Evolutionary conservation across 2,797 vertebrate species (phyloP).

Genomic region (Corythornis leucogaster): DNA sequence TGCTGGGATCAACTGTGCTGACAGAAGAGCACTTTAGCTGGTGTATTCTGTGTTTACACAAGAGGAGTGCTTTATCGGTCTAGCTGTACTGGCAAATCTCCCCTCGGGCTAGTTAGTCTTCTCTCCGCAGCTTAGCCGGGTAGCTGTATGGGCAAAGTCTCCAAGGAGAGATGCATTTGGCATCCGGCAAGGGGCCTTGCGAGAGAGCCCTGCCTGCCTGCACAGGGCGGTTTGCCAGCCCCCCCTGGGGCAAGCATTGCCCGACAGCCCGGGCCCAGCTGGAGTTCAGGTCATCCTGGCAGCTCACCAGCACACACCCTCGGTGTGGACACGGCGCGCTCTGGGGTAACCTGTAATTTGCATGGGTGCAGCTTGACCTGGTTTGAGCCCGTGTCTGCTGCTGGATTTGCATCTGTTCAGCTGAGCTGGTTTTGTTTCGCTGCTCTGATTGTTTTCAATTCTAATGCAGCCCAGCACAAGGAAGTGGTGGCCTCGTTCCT

Average conservation of each 20-base stretch:
- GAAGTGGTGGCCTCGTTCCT: conserved; percentile 19
- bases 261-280: not conserved
- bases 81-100: conserved; percentile 12
- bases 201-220: not conserved
- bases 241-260: not conserved
- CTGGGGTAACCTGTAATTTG: not conserved
- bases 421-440: conserved; percentile 64
- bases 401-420: conserved; percentile 58
- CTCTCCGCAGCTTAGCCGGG: not conserved
- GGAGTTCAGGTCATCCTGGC: not conserved
- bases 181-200: rapidly evolving
- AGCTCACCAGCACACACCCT: not conserved
- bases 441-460: conserved; percentile 35
- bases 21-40: conserved; percentile 53
- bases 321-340: not conserved
- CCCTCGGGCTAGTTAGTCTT: conserved; percentile 7
- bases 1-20: conserved; percentile 38
- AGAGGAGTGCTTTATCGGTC: conserved; percentile 11
- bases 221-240: not conserved
- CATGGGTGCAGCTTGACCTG: conserved; percentile 62
- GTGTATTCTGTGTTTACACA: conserved; percentile 28
- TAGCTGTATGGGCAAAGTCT: not conserved
- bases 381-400: conserved; percentile 27
- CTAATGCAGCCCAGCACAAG: not conserved
- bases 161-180: not conserved